Percentiles rank a stretch among this genome's conserved stretches.
Conservation (phyloP, 2,113 vertebrate species). For the Opisthocomus hoazin region DNA sequence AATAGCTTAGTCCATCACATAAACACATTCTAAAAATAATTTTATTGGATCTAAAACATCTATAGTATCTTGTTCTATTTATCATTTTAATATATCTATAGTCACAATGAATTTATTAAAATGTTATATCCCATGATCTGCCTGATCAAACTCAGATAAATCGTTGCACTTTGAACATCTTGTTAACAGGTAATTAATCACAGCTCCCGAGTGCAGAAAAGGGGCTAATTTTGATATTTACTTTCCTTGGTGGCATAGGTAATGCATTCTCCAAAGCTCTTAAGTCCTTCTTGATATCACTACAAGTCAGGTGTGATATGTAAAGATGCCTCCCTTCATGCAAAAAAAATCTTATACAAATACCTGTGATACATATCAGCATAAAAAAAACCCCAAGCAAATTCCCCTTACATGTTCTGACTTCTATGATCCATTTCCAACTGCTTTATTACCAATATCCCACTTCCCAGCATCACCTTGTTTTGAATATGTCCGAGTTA, state of each 20-base stretch:
- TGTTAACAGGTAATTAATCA: constrained; percentile 73
- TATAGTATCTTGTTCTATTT: constrained; percentile 55
- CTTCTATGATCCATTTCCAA: not conserved
- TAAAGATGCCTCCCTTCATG: not conserved
- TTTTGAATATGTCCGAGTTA: not conserved
- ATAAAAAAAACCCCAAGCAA: not conserved
- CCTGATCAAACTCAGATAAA: constrained; percentile 71
- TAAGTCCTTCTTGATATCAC: not conserved
- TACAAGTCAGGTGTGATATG: not conserved
- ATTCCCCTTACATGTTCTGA: not conserved
- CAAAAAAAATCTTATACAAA: not conserved
- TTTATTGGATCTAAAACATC: constrained; percentile 66
- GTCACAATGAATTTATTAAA: constrained; percentile 72
- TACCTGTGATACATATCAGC: not conserved
- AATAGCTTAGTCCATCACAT: constrained; percentile 71
- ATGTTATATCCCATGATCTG: constrained; percentile 71
- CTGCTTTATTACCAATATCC: not conserved
- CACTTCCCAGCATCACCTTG: not conserved
- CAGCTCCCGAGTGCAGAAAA: constrained; percentile 42
- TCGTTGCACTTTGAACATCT: constrained; percentile 60
- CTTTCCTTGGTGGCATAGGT: constrained; percentile 29
- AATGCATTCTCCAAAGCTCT: constrained; percentile 11
- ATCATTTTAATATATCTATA: constrained; percentile 68
- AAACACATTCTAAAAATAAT: constrained; percentile 69
- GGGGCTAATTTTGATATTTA: constrained; percentile 62